phyloP scores from a whole-genome alignment of 1,140 invertebrate genomes.

The Brachionus angularis region DNA sequence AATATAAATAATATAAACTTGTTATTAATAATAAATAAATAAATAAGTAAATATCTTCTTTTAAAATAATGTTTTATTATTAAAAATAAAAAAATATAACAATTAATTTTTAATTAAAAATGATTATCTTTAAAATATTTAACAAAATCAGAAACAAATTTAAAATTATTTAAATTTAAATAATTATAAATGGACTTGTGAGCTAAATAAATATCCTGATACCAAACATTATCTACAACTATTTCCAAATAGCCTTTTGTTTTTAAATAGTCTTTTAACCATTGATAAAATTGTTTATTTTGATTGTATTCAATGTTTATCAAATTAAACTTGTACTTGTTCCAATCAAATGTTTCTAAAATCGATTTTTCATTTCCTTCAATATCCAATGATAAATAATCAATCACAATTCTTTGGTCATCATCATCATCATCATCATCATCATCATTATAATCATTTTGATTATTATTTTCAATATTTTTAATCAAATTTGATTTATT shows the following conservation, averaged over 20 bases:
- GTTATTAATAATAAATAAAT: too few relatives aligned
- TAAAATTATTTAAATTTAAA: slow-evolving; percentile 23
- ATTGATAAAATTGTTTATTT: slow-evolving; percentile 13
- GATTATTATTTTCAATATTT: slow-evolving; percentile 10
- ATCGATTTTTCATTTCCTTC: slow-evolving; percentile 48
- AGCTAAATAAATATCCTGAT: slow-evolving; percentile 23
- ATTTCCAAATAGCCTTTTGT: slow-evolving; percentile 14
- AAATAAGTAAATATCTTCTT: too few relatives aligned
- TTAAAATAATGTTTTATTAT: too few relatives aligned
- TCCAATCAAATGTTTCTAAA: slow-evolving; percentile 48
- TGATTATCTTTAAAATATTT: slow-evolving; percentile 1
- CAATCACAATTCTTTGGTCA: too few relatives aligned
- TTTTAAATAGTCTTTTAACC: background rate
- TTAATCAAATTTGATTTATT: too few relatives aligned
- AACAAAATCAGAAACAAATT: slow-evolving; percentile 11
- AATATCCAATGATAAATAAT: slow-evolving; percentile 49
- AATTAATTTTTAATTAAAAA: too few relatives aligned
- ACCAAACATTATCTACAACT: slow-evolving; percentile 33
- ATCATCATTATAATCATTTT: too few relatives aligned
- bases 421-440: too few relatives aligned
- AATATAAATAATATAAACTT: too few relatives aligned
- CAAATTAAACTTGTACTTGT: slow-evolving; percentile 47
- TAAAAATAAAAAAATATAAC: too few relatives aligned
- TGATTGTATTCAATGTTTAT: slow-evolving; percentile 43
- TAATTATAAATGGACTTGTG: slow-evolving; percentile 8